phyloP scores from a whole-genome alignment of 2,113 vertebrate genomes.

The Sigmodon hispidus region DNA sequence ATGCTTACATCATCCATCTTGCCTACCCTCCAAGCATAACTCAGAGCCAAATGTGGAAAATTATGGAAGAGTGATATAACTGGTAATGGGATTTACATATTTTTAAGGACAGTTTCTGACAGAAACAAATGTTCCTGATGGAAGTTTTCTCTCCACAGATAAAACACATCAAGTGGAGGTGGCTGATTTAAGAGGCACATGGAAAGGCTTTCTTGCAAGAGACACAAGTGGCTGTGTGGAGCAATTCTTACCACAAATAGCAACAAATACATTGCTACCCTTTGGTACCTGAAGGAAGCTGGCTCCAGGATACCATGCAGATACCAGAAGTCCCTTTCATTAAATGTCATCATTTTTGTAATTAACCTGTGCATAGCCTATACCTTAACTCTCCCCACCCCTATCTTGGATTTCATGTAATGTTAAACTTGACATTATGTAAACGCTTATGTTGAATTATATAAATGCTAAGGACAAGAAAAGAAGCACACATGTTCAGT shows the following conservation, averaged over 20 bases:
- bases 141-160: slow-evolving; percentile 56
- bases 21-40: slow-evolving; percentile 38
- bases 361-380: neutral
- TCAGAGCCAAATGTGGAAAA: slow-evolving; percentile 59
- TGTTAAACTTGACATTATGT: neutral
- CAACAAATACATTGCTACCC: neutral
- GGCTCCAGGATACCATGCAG: neutral
- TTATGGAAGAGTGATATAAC: slow-evolving; percentile 57
- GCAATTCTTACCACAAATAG: neutral
- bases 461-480: neutral
- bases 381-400: neutral
- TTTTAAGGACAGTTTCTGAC: slow-evolving; percentile 69
- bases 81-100: slow-evolving; percentile 69
- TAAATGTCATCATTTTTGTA: neutral
- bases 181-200: slow-evolving; percentile 46
- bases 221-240: slow-evolving; percentile 35
- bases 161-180: slow-evolving; percentile 53
- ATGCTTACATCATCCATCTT: slow-evolving; percentile 51
- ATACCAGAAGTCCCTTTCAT: neutral
- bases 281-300: neutral
- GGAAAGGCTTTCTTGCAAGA: neutral
- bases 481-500: neutral
- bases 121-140: slow-evolving; percentile 46
- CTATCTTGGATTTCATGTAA: neutral
- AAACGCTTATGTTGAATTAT: neutral